Base-by-base conservation (phyloP, 2,113 vertebrate genomes). In the Tursiops truncatus region DNA sequence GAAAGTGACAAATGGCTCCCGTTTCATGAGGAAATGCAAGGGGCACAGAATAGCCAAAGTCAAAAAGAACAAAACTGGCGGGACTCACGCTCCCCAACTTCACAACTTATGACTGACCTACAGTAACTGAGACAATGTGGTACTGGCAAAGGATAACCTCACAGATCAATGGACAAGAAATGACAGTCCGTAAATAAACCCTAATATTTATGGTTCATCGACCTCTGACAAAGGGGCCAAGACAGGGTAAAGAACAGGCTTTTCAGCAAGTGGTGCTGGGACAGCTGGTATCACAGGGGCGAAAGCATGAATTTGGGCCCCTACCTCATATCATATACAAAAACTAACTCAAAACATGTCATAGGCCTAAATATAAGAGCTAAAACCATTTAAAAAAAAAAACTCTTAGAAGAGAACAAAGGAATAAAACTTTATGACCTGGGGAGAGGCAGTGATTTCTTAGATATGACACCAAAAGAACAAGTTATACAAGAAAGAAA, bases 181-280 rank as follows among this genome's bases (percentile, higher is more conserved):
- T 31, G 41, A 68, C 25, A 20, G 25, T 14, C 36, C 23, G 81
- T n/a, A 47, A 58, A 33, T 11, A 77, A 62, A 36, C 28, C 13
- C 25, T 18, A 36, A 21, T 2, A 20, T 25, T 33, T 18, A 44
- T 14, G 1, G 73, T 14, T n/a, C 53, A n/a, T 0, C 7, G 3
- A 63, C 25, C 67, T 20, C 36, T 80, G 15, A 73, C 65, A 38
- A 31, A 80, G 36, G 31, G 20, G 31, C 31, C 60, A 65, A 79
- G 25, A 26, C 21, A 10, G 14, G 8, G 6, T 60, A 53, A 70
- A 33, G 7, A 76, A 33, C 0, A 70, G 33, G 53, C 21, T 71
- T 79, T 41, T 63, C 53, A 50, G 28, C 67, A 47, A 67, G 76
- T 10, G 18, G 26, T 26, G 28, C 71, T 26, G 36, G 28, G 71